Conservation (phyloP, 2,888 invertebrate genomes). For the Tetragonisca angustula region DNA sequence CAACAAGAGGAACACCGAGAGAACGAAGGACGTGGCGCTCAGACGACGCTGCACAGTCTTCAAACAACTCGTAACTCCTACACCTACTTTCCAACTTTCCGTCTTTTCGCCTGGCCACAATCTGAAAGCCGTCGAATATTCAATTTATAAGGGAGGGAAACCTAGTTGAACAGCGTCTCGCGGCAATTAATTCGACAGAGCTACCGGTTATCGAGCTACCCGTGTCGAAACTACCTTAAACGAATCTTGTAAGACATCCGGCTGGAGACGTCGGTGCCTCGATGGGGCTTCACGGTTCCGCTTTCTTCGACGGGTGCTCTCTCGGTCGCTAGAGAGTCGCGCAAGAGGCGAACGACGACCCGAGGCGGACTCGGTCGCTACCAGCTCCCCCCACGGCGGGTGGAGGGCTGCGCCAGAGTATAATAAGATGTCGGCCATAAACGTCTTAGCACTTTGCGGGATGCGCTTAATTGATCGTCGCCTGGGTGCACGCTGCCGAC, state of each 20-base stretch:
- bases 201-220: conserved; percentile 52
- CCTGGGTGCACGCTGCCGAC: conserved; percentile 48
- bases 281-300: conserved; percentile 72
- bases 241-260: conserved; percentile 77
- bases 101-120: too few species aligned
- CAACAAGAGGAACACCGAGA: neutral
- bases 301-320: conserved; percentile 58
- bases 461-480: conserved; percentile 81
- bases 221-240: conserved; percentile 69
- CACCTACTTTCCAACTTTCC: neutral
- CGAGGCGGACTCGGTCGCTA: conserved; percentile 38
- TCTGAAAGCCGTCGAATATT: neutral
- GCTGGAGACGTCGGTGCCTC: conserved; percentile 60
- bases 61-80: neutral
- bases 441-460: conserved; percentile 82
- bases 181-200: conserved; percentile 65
- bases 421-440: conserved; percentile 82
- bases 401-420: conserved; percentile 60
- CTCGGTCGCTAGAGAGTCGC: conserved; percentile 38
- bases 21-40: too few species aligned
- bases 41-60: too few species aligned
- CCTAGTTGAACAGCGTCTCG: neutral
- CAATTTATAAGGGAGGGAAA: neutral
- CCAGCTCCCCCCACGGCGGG: conserved; percentile 34
- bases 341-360: conserved; percentile 74